Evolutionary conservation across 2,797 vertebrate genomes (phyloP), one percentile per base, ranked within the genome.

Genomic region (Menidia menidia): DNA sequence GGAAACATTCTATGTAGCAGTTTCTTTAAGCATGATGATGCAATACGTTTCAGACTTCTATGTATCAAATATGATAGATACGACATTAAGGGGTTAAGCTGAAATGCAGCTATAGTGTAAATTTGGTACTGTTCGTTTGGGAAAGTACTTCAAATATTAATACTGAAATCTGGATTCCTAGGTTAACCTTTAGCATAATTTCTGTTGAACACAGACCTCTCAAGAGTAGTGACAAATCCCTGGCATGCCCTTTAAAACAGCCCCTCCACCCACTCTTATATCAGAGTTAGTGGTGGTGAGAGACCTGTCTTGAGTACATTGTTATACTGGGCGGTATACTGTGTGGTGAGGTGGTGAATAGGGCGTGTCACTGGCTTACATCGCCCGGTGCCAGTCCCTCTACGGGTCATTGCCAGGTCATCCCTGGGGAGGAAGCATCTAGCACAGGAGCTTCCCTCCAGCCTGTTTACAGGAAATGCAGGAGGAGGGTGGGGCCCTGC

Each of bases 391-490:
- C 94, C 94, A 94, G 88, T 85, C 85, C 69, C 83, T 44, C 48
- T 88, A 88, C 93, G 93, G 35, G 92, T 95, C 93, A 94, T 94
- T 95, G 94, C 93, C 94, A 95, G 95, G 94, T 95, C 95, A 94
- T 94, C 95, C 94, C 95, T 85, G 69, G 94, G 93, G 95, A 96
- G 96, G 95, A 97, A 96, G 90, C 69, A 90, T 90, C 95, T 93
- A 83, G 87, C 90, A 89, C 89, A 81, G 83, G 80, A 90, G 90
- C 90, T 91, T 92, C 90, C 92, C 89, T 88, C 79, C 85, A 72
- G 82, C 87, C 87, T 98, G 95, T 98, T 98, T 96, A 97, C 95
- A 96, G 96, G 96, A 98, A 97, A 97, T 97, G 96, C 96, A 91
- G 91, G 93, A 95, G 90, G 88, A 95, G 94, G 92, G 88, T 30